These are phyloP conservation scores for Okapia johnstoni DNA, from an alignment of 2,113 vertebrate species.

Conservation along the genomic window DNA sequence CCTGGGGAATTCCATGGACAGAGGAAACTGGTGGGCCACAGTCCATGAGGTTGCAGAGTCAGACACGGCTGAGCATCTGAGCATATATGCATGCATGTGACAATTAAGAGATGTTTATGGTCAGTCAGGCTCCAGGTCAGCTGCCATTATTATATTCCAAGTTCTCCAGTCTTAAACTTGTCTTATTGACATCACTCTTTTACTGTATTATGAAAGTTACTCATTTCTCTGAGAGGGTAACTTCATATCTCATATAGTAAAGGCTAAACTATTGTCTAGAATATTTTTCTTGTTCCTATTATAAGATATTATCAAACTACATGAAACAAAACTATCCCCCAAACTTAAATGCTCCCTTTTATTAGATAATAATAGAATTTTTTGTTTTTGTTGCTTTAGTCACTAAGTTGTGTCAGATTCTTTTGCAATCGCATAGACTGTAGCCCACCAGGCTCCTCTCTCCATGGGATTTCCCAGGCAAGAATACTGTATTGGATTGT, in stretches of 20 bases:
- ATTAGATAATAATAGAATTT: not conserved
- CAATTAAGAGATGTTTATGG: not conserved
- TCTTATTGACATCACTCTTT: not conserved
- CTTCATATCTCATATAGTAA: not conserved
- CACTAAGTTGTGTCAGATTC: not conserved
- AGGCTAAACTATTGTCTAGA: not conserved
- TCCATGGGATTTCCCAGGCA: not conserved
- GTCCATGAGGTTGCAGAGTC: not conserved
- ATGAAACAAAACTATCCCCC: not conserved
- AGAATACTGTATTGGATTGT: not conserved
- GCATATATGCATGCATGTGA: rapidly evolving
- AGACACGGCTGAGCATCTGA: not conserved
- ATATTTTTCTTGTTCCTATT: not conserved
- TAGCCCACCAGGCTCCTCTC: not conserved
- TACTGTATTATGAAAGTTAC: not conserved
- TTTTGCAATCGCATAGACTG: not conserved
- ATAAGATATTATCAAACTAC: not conserved
- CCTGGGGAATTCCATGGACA: not conserved
- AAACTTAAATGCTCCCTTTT: not conserved
- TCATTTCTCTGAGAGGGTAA: not conserved
- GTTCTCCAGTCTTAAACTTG: not conserved
- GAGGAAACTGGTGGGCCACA: not conserved
- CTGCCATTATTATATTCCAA: not conserved
- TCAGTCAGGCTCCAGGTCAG: not conserved
- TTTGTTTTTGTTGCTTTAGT: not conserved